Evolutionary conservation across 2,888 invertebrate species (phyloP), one percentile per base, ranked within the genome.

Genomic region (Drosophila ezoana): DNA sequence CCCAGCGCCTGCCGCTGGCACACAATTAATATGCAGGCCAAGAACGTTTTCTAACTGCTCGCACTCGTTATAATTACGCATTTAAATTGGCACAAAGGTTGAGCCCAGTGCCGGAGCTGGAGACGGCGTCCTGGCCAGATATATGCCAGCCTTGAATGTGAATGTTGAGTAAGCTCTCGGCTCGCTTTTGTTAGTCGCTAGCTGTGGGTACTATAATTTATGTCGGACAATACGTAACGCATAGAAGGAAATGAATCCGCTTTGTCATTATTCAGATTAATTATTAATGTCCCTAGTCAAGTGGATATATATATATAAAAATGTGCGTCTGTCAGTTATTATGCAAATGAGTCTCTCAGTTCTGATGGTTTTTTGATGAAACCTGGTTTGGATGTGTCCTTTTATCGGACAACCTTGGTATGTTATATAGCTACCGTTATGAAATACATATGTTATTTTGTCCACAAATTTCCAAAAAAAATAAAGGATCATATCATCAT

Each of bases 1-100:
- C 20, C 33, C 44, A 45, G 45, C 51, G 48, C 44, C 65, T 65
- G 66, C 47, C 52, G 45, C 64, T 69, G 69, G 62, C 80, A 77
- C 76, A 75, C 81, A 87, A 85, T 85, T 87, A 85, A 87, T 85
- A 87, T 85, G 87, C 83, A 87, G 86, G 76, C 76, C 85, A 61
- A 77, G 73, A 70, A 60, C 73, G 51, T 40, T 61, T 66, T 76
- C 64, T 62, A 76, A 81, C 81, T 80, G 86, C 71, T 82, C 86
- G 83, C 81, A 87, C 86, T 85, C 77, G 83, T 85, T 85, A 85
- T 87, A 87, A 87, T 87, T 85, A 87, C 85, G 85, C 81, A 83
- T 85, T 85, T 87, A 87, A 87, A 85, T 85, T 85, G 87, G 79
- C 79, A 82, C 85, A 82, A 85, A 87, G 83, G 82, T 72, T 77